phyloP scores from a whole-genome alignment of 2,888 invertebrate species.

The Meghimatium bilineatum region DNA sequence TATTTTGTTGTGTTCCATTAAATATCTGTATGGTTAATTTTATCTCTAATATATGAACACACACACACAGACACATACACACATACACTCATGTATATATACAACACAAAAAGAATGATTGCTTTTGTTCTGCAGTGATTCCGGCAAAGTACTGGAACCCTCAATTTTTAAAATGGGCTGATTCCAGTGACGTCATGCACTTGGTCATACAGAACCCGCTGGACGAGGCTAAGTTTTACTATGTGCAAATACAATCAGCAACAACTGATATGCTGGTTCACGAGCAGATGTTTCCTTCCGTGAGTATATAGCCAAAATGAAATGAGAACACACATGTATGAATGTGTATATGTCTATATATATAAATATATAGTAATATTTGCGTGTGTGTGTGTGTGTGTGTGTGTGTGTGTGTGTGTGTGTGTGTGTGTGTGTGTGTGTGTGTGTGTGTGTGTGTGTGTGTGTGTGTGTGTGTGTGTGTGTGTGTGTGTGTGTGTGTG shows the following conservation, averaged over 20 bases:
- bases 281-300: background rate
- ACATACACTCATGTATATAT: too few relatives aligned
- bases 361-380: background rate
- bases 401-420: too few relatives aligned
- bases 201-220: background rate
- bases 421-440: too few relatives aligned
- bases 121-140: background rate
- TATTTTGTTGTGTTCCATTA: too few relatives aligned
- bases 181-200: background rate
- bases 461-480: too few relatives aligned
- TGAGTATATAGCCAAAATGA: background rate
- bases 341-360: background rate
- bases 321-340: background rate
- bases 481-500: too few relatives aligned
- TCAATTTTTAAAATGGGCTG: background rate
- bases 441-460: too few relatives aligned
- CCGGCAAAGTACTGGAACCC: background rate
- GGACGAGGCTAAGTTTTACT: background rate
- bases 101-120: too few relatives aligned
- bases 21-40: too few relatives aligned
- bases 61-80: too few relatives aligned
- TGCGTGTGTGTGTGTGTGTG: background rate
- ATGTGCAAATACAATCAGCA: background rate
- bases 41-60: too few relatives aligned
- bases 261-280: background rate